Conservation (phyloP, 2,888 invertebrate species). For the Chloromyia formosa region DNA sequence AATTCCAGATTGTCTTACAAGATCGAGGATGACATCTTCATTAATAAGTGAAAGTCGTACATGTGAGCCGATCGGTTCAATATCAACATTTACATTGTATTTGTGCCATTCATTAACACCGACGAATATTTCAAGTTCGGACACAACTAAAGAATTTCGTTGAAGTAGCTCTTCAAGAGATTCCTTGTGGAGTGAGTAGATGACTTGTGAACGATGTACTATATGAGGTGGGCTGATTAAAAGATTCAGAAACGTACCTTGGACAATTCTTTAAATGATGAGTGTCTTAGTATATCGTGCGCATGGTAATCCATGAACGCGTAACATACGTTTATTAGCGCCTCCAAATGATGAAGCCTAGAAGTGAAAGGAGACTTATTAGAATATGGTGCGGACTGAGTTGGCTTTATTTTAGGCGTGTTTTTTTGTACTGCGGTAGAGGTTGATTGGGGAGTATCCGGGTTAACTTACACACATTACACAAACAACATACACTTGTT, state of each 20-base stretch:
- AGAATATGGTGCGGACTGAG: too few relatives aligned
- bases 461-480: too few relatives aligned
- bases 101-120: constrained; percentile 88
- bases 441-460: too few relatives aligned
- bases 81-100: constrained; percentile 72
- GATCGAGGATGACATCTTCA: constrained; percentile 84
- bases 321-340: constrained; percentile 81
- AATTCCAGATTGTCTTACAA: constrained; percentile 86
- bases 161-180: constrained; percentile 84
- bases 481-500: too few relatives aligned
- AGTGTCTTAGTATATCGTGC: constrained; percentile 81
- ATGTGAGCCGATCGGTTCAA: constrained; percentile 68
- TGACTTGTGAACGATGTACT: too few relatives aligned
- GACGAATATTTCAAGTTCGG: constrained; percentile 93
- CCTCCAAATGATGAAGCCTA: constrained; percentile 72
- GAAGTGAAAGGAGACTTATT: constrained; percentile 42
- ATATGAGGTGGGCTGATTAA: background rate
- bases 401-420: too few relatives aligned
- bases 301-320: constrained; percentile 93
- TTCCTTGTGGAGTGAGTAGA: constrained; percentile 55
- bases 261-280: constrained; percentile 84
- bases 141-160: constrained; percentile 95
- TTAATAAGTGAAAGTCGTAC: constrained; percentile 88
- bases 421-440: too few relatives aligned
- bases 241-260: constrained; percentile 64